phyloP scores from a whole-genome alignment of 2,888 invertebrate genomes.

The Orthosia gracilis region DNA sequence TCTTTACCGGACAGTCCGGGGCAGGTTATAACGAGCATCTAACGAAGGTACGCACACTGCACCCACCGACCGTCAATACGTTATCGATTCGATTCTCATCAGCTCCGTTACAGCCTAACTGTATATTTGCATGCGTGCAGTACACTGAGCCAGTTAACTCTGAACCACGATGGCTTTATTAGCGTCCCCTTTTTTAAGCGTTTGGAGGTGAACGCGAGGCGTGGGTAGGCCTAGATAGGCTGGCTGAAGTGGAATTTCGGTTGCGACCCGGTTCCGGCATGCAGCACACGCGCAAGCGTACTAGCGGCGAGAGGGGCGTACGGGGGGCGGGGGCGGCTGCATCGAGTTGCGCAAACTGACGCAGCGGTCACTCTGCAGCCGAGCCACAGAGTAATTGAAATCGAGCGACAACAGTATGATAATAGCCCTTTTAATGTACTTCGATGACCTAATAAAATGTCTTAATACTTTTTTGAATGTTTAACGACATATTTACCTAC shows the following conservation, averaged over 20 bases:
- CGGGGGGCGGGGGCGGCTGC: slow-evolving; percentile 81
- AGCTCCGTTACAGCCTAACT: slow-evolving; percentile 85
- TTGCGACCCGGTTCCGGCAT: slow-evolving; percentile 90
- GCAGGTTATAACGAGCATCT: slow-evolving; percentile 57
- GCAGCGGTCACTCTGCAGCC: slow-evolving; percentile 84
- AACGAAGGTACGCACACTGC: slow-evolving; percentile 71
- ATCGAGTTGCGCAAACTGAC: slow-evolving; percentile 89
- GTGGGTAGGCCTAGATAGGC: slow-evolving; percentile 76
- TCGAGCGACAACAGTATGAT: slow-evolving; percentile 61
- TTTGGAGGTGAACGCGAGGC: slow-evolving; percentile 63
- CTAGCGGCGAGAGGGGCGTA: slow-evolving; percentile 74
- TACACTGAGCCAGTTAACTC: slow-evolving; percentile 74
- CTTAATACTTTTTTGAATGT: slow-evolving; percentile 10
- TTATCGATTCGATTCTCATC: slow-evolving; percentile 86
- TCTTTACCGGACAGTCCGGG: slow-evolving; percentile 43
- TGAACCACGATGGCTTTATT: slow-evolving; percentile 76
- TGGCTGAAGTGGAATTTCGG: slow-evolving; percentile 84
- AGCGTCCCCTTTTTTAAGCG: slow-evolving; percentile 58
- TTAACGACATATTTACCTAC: not conserved
- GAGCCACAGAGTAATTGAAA: slow-evolving; percentile 70
- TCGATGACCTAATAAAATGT: slow-evolving; percentile 43
- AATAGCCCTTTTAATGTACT: slow-evolving; percentile 42
- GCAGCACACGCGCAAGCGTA: slow-evolving; percentile 90
- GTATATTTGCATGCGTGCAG: slow-evolving; percentile 91
- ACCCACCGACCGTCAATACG: slow-evolving; percentile 73